phyloP scores from a whole-genome alignment of 2,797 vertebrate genomes.

The Apogon hyalosoma region DNA sequence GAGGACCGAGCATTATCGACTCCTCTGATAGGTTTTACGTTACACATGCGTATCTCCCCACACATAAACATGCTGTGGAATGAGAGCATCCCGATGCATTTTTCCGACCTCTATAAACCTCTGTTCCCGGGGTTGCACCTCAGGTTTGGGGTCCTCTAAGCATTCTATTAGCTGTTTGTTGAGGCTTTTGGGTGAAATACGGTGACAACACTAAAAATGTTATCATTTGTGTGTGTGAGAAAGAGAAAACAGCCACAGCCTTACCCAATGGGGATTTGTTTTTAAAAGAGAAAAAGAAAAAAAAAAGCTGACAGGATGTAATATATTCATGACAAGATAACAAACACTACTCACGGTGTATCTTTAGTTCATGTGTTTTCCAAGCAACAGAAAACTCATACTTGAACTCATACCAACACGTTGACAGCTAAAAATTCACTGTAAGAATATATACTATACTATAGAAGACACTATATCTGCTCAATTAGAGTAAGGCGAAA shows the following conservation, averaged over 20 bases:
- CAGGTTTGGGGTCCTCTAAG: background rate
- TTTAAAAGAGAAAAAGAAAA: too few species aligned
- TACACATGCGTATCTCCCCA: slow-evolving; percentile 17
- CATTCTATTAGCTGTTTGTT: slow-evolving; percentile 1
- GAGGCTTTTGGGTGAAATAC: slow-evolving; percentile 1
- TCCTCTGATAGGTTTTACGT: slow-evolving; percentile 20
- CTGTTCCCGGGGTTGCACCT: slow-evolving; percentile 7
- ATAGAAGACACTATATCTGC: too few species aligned
- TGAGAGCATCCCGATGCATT: slow-evolving; percentile 19
- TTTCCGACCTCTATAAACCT: slow-evolving; percentile 21
- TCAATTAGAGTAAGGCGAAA: too few species aligned
- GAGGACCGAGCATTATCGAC: slow-evolving; percentile 32
- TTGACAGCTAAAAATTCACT: too few species aligned
- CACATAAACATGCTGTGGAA: slow-evolving; percentile 17
- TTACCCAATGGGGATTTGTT: too few species aligned
- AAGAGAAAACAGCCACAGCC: background rate
- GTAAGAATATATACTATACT: too few species aligned
- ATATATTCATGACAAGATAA: too few species aligned
- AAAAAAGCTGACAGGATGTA: too few species aligned
- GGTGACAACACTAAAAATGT: background rate
- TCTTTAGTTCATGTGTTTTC: background rate
- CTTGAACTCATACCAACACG: too few species aligned
- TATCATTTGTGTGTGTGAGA: background rate
- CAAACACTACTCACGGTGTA: too few species aligned
- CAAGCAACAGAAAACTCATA: too few species aligned